Conservation (phyloP, 2,113 vertebrate genomes). For the Gnathonemus longibarbis region DNA sequence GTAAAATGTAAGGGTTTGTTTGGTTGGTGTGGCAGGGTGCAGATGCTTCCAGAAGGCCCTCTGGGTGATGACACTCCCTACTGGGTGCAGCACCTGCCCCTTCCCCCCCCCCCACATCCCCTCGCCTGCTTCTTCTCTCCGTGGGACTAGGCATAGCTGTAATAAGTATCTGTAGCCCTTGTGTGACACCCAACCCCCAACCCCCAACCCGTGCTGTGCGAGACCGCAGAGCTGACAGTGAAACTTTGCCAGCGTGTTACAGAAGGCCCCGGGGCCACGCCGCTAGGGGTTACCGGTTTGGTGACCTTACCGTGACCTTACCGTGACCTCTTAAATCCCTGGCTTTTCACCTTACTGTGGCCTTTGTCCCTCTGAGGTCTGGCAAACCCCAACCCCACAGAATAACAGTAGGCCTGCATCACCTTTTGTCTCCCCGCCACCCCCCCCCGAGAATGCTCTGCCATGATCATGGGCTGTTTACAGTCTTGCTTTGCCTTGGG, state of each 20-base stretch:
- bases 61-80: background rate
- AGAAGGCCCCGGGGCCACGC: background rate
- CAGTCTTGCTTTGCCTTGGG: background rate
- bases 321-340: background rate
- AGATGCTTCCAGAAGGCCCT: background rate
- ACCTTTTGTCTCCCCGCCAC: background rate
- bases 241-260: background rate
- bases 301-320: background rate
- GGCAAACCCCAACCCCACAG: background rate
- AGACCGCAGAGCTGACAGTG: background rate
- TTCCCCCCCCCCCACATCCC: background rate
- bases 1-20: background rate
- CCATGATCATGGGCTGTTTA: background rate
- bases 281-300: background rate
- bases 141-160: background rate
- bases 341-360: background rate
- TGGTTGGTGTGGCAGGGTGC: background rate
- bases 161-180: background rate
- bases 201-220: background rate
- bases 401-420: background rate
- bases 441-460: background rate
- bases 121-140: background rate
- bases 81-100: too few species aligned
- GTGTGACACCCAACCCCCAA: background rate
- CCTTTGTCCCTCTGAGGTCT: background rate